Base-by-base conservation (phyloP, 2,888 invertebrate genomes). In the Epsilonema sp. region DNA sequence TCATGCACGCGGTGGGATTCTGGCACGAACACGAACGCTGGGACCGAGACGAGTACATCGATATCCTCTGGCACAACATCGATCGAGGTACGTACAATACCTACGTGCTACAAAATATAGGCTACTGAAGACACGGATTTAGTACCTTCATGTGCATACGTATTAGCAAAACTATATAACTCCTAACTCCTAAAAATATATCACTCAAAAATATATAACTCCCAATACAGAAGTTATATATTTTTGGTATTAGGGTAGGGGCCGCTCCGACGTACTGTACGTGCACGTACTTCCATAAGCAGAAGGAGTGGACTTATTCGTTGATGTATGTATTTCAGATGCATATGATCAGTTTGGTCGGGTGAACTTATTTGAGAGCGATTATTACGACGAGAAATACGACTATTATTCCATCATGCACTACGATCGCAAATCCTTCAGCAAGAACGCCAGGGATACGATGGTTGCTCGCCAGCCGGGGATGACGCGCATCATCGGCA, bases 291-390 rank as follows among this genome's bases (percentile, higher is more conserved):
- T n/a, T n/a, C n/a, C n/a, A n/a, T n/a, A n/a, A n/a, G n/a, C n/a
- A n/a, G n/a, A n/a, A n/a, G n/a, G n/a, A n/a, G n/a, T n/a, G n/a
- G n/a, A n/a, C n/a, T n/a, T n/a, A n/a, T n/a, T n/a, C n/a, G n/a
- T n/a, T n/a, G n/a, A n/a, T n/a, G n/a, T n/a, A 3, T 26, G 5
- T 4, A 19, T 42, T 55, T 37, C 50, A 60, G 63, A 63, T 45
- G 63, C 63, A 2, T 63, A 63, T 49, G 63, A 63, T 51, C 63
- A 63, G 45, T 63, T 63, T 49, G 63, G 63, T 13, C 57, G 60
- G 44, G 63, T 63, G 13, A 61, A 64, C 47, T 49, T 64, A 24
- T 53, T 54, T 1, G 63, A 63, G 46, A 56, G 56, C 25, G 58
- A 57, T 8, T 63, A 64, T 44, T 64, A 64, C 42, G 60, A 59